Evolutionary conservation across 2,888 invertebrate genomes (phyloP), one percentile per base, ranked within the genome.

Genomic region (Drosophila cracens): DNA sequence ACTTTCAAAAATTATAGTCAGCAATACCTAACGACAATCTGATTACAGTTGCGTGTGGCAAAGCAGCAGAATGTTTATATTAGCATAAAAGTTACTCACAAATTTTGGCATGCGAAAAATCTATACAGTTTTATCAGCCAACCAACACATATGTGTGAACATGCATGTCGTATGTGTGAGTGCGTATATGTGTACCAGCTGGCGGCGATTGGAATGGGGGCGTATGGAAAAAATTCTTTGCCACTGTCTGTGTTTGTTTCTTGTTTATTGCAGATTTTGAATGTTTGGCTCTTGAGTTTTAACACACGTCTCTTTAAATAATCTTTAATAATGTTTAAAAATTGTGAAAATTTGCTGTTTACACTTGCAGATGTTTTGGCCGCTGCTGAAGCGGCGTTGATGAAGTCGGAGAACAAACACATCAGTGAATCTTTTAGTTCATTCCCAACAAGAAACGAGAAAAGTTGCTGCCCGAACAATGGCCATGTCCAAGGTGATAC

Each of bases 401-500:
- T 79, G 60, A 76, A 72, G 76, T 70, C 46, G 76, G 70, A 52
- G 48, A 60, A 18, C 52, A 61, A 64, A 16, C 4, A n/a, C 5
- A n/a, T 34, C 43, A 66, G 33, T 49, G n/a, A 66, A 72, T 54
- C 25, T 25, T 66, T 79, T 54, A 72, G 66, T 79, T 66, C 25
- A 77, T 60, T 29, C 54, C 59, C 54, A 48, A 46, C 27, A 49
- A 6, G 29, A 18, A 46, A 29, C 60, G 34, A 61, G n/a, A 25
- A 48, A 61, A 70, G 25, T 46, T 54, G 54, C 27, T 27, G 48
- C 38, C 49, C 8, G 16, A 4, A 58, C 58, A 16, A 98, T 98
- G 98, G 98, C 98, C 91, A 97, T 99, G 96, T 97, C 97, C 90
- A 98, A 98, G 94, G 96, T 97, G 79, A 98, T 97, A 94, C 96